phyloP scores from a whole-genome alignment of 2,888 invertebrate genomes.

The Busseola fusca region DNA sequence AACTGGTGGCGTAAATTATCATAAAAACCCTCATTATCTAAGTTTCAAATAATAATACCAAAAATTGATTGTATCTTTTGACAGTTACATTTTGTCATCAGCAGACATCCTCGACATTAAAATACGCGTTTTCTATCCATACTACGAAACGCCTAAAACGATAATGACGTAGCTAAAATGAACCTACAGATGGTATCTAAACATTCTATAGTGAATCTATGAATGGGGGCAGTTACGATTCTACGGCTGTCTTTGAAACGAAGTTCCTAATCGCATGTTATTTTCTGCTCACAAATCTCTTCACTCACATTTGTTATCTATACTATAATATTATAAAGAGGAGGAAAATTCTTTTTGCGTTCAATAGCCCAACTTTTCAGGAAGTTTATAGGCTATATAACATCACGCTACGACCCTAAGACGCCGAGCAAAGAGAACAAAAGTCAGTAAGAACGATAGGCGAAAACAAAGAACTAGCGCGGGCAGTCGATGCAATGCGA shows the following conservation, averaged over 20 bases:
- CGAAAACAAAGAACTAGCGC: no score
- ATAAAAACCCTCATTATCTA: neutral
- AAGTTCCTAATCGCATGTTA: neutral
- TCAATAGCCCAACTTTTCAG: no score
- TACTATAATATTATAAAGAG: no score
- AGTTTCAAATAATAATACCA: neutral
- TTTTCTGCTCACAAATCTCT: neutral
- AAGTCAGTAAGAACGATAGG: no score
- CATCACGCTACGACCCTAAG: no score
- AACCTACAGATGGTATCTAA: constrained; percentile 49
- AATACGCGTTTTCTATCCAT: constrained; percentile 16
- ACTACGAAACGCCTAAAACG: constrained; percentile 44
- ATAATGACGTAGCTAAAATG: constrained; percentile 42
- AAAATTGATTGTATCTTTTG: constrained; percentile 30
- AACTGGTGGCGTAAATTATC: neutral
- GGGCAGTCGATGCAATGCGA: no score
- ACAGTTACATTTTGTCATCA: constrained; percentile 5
- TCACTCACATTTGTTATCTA: no score
- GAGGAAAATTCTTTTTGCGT: no score
- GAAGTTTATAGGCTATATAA: no score
- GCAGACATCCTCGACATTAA: constrained; percentile 25
- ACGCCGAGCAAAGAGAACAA: no score
- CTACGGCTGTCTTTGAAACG: constrained; percentile 8
- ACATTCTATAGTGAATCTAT: constrained; percentile 48
- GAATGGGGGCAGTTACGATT: constrained; percentile 44